Percentiles rank a stretch among this genome's conserved stretches.
Evolutionary conservation across 1,140 invertebrate species (phyloP).

Genomic region (Saccostrea glomerata): DNA sequence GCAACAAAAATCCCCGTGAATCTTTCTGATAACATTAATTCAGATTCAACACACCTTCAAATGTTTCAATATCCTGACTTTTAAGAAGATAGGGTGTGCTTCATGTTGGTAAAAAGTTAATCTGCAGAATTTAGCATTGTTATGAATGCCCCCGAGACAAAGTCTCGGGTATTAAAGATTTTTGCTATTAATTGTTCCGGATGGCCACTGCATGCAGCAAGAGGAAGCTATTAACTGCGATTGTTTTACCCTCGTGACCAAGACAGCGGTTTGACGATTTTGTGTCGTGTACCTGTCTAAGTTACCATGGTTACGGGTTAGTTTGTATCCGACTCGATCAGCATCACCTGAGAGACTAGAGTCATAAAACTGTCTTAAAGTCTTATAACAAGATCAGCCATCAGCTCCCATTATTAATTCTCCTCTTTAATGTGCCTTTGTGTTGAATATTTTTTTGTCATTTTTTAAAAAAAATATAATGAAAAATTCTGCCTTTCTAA

Average conservation of each 20-base stretch:
- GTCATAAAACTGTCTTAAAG: neutral
- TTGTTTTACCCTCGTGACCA: neutral
- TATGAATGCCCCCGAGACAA: neutral
- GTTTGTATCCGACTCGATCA: neutral
- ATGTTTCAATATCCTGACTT: constrained; percentile 5
- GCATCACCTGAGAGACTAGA: constrained; percentile 2
- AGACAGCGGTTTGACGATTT: neutral
- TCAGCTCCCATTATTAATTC: neutral
- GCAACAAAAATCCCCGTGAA: neutral
- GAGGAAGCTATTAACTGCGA: neutral
- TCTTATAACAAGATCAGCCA: neutral
- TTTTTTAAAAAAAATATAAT: neutral
- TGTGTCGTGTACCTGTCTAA: constrained; percentile 14
- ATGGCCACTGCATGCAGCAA: neutral
- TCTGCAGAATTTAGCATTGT: neutral
- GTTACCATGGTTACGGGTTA: constrained; percentile 14
- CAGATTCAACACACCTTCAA: neutral
- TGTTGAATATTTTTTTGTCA: neutral
- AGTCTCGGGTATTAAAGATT: neutral
- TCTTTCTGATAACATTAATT: neutral
- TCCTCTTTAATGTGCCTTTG: neutral
- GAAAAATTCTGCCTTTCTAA: too few species aligned
- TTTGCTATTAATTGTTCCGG: neutral
- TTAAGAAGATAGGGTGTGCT: neutral
- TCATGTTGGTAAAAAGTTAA: neutral